These are phyloP conservation scores for Hydrolagus affinis DNA, from an alignment of 2,113 vertebrate genomes.

Conservation along the genomic window DNA sequence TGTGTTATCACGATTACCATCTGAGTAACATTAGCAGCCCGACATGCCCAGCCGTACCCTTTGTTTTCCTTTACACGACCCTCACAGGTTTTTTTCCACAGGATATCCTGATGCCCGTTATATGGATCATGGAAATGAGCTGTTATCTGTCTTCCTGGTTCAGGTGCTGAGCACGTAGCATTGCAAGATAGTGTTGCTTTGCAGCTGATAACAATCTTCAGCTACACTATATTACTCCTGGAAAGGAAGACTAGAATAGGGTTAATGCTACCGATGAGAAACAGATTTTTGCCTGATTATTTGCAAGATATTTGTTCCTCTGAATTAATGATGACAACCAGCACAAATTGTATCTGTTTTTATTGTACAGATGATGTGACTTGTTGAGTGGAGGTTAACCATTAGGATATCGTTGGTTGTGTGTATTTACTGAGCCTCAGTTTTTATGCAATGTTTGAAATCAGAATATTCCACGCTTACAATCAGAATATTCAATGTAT, in stretches of 20 bases:
- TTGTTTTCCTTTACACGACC: not conserved
- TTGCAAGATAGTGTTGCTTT: slow-evolving; percentile 4
- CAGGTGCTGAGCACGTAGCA: not conserved
- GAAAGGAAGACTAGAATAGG: not conserved
- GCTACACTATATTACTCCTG: not conserved
- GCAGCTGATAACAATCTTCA: not conserved
- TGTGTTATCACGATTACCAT: slow-evolving; percentile 26
- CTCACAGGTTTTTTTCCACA: slow-evolving; percentile 7
- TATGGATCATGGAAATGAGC: slow-evolving; percentile 1
- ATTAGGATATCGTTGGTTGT: no score
- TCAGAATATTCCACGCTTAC: no score
- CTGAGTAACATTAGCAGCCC: not conserved
- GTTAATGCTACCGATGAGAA: not conserved
- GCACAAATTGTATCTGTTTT: not conserved
- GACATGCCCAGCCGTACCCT: not conserved
- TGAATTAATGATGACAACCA: not conserved
- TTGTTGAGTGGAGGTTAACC: not conserved
- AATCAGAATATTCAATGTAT: no score
- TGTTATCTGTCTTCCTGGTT: slow-evolving; percentile 27
- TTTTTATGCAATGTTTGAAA: no score
- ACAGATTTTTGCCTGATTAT: not conserved
- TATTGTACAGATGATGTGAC: not conserved
- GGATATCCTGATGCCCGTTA: slow-evolving; percentile 15
- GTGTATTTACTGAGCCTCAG: no score
- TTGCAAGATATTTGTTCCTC: not conserved